Conservation (phyloP, 2,888 invertebrate genomes). For the Microplitis manilae region DNA sequence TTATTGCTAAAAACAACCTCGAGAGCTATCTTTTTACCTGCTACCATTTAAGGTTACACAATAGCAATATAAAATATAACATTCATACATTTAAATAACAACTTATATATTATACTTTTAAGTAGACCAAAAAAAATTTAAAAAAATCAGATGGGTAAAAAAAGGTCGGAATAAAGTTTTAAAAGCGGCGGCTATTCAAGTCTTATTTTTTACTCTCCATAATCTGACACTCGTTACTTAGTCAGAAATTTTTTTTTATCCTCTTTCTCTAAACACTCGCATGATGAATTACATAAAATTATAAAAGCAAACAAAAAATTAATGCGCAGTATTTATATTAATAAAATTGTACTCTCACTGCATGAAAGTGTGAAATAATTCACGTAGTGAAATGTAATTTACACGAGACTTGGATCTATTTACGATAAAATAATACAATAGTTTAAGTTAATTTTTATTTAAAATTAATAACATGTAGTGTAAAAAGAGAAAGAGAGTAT, state of each 20-base stretch:
- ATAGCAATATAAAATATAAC: neutral
- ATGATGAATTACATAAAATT: neutral
- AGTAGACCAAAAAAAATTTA: neutral
- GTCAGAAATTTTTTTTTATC: neutral
- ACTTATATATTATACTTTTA: too few relatives aligned
- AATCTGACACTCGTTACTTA: neutral
- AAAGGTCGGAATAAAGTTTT: neutral
- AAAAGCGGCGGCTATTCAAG: neutral
- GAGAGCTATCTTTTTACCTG: neutral
- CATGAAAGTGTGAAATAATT: conserved; percentile 27
- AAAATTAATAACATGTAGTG: conserved; percentile 58
- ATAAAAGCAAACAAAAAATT: conserved; percentile 5
- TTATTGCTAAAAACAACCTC: neutral
- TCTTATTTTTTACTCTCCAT: neutral
- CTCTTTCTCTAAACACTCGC: neutral
- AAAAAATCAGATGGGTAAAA: neutral
- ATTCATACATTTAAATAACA: neutral
- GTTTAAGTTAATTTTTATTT: too few relatives aligned
- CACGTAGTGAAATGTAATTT: neutral
- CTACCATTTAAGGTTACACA: neutral
- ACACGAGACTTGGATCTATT: neutral
- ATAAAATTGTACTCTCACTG: conserved; percentile 53
- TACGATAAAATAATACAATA: too few relatives aligned
- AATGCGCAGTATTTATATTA: conserved; percentile 17
- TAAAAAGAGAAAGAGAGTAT: conserved; percentile 34